Evolutionary conservation across 2,888 invertebrate genomes (phyloP).

Genomic region (Nasonia oneida): DNA sequence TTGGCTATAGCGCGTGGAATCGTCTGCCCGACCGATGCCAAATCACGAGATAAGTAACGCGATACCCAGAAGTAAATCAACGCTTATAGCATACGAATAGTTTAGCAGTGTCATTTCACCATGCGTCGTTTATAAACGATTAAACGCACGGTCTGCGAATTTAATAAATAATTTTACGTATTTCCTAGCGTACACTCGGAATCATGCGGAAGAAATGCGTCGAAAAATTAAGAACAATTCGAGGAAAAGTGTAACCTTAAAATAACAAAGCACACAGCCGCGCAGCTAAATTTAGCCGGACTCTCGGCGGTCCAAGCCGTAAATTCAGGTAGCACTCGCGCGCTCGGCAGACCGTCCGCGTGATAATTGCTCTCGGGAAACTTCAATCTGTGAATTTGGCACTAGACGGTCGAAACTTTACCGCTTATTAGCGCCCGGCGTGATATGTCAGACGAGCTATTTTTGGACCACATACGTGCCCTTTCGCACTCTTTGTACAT

Average conservation of each 20-base stretch:
- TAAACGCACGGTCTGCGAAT: neutral
- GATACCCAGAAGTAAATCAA: constrained; percentile 4
- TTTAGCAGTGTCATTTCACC: neutral
- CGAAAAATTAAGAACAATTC: neutral
- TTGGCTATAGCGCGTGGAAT: neutral
- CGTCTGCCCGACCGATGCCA: neutral
- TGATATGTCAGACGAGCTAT: neutral
- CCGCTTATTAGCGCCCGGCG: constrained; percentile 33
- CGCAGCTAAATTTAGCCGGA: constrained; percentile 14
- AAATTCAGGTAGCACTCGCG: constrained; percentile 23
- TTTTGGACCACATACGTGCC: neutral
- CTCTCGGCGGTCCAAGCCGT: neutral
- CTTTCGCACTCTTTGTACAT: neutral
- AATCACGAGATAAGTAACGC: neutral
- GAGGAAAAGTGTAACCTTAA: neutral
- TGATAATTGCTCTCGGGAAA: constrained; percentile 43
- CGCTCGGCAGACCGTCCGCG: constrained; percentile 9
- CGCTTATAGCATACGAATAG: neutral
- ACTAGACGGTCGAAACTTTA: constrained; percentile 26
- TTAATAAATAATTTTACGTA: neutral
- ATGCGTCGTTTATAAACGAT: neutral
- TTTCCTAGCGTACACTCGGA: no score
- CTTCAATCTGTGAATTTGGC: constrained; percentile 48
- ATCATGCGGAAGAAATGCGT: no score
- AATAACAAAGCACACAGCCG: neutral